A percentile compares a stretch with the other conserved stretches of the same genome.
phyloP scores from a whole-genome alignment of 2,888 invertebrate species.

The Meiosimyza decipiens region DNA sequence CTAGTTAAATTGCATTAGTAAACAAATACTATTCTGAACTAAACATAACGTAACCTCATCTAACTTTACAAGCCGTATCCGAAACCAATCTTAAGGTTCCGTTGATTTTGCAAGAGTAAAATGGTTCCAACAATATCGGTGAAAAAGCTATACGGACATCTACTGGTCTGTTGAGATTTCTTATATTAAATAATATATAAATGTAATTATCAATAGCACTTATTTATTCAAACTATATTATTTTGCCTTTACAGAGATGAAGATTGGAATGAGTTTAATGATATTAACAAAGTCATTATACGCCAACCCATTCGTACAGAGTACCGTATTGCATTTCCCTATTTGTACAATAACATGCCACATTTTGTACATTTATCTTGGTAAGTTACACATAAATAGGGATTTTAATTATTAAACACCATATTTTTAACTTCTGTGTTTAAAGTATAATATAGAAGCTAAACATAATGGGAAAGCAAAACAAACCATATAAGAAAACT shows the following conservation, averaged over 20 bases:
- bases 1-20: no score
- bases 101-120: no score
- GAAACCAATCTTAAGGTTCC: no score
- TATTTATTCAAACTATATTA: slow-evolving; percentile 7
- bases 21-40: no score
- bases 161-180: no score
- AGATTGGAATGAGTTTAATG: slow-evolving; percentile 99
- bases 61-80: no score
- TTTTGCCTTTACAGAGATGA: slow-evolving; percentile 80
- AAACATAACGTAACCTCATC: no score
- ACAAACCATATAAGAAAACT: slow-evolving; percentile 59
- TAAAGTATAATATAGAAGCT: neutral
- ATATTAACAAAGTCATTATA: slow-evolving; percentile 99
- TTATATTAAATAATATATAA: no score
- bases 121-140: no score
- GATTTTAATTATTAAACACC: neutral
- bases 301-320: slow-evolving; percentile 98
- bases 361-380: slow-evolving; percentile 98
- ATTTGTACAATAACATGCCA: slow-evolving; percentile 98
- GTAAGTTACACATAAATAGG: slow-evolving; percentile 72
- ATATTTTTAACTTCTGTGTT: neutral
- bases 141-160: no score
- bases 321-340: slow-evolving; percentile 99
- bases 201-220: neutral
- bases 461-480: slow-evolving; percentile 49